Base-by-base conservation (phyloP, 2,797 vertebrate species). In the Epinephelus coioides region DNA sequence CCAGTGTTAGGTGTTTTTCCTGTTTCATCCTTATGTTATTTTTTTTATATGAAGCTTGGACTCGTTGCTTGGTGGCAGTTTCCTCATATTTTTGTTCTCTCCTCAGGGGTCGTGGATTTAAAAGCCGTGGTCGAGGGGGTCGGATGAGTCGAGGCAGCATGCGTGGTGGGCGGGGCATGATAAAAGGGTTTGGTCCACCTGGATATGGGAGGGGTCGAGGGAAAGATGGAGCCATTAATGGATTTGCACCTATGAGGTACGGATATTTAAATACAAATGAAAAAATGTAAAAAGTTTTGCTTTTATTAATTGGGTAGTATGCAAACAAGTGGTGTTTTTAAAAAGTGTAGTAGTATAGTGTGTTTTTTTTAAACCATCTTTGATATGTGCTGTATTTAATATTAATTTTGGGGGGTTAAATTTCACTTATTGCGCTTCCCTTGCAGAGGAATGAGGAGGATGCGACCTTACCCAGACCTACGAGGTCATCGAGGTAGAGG, bases 361-460 rank as follows among this genome's bases (percentile, higher is more conserved):
- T 34, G 30, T 6, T 7, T 34, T 6, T 6, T 34, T 34, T 34
- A 34, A 34, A 34, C 7, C 23, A 5, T n/a, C 27, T 2, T 11
- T 66, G 19, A 23, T 34, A 4, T 19, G 34, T 34, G 34, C 15
- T 50, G 23, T 21, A 65, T 51, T 30, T 21, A 18, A 25, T 60
- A 59, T 34, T 34, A 34, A 34, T 34, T 34, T 34, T 8, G 34
- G 34, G 7, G 34, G 34, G 34, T 34, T 34, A 34, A 34, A 34
- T 19, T 19, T 18, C 17, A 18, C 44, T 69, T 49, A 1, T 18
- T 69, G 18, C 1, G 14, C 17, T 79, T 69, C 23, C 8, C 21
- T 89, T 89, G 19, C 79, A 96, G 96, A 88, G 95, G 94, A 76
- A 92, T 95, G 86, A 93, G 94, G 13, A 93, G 95, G 83, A 94